Evolutionary conservation across 2,797 vertebrate genomes (phyloP), one percentile per base, ranked within the genome.

Genomic region (Semaprochilodus insignis): DNA sequence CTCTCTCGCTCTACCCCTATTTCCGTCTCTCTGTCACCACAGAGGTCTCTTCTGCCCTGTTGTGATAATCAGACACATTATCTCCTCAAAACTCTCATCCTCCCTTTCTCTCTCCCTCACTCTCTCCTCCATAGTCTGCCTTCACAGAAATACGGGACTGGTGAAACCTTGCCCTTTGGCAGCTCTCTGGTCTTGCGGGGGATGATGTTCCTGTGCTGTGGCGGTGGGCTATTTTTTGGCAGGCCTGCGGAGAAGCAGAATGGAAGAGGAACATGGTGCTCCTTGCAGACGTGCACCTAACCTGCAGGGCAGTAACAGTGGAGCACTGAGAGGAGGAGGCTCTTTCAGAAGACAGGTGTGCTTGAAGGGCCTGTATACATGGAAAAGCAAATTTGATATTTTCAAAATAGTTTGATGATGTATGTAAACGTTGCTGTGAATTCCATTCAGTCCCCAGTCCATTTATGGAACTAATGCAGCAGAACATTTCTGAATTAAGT

Each of bases 21-120:
- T 19, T 16, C 44, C 0, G 14, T 73, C 70, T 74, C 59, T 55
- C 57, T 27, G 25, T 74, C 69, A 16, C 70, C 65, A 34, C 19
- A n/a, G 11, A 7, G 21, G 31, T 17, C 51, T 27, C 7, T 72
- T 17, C 66, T 54, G 19, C 57, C 16, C 14, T 7, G n/a, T 5
- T n/a, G 31, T 44, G 67, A 78, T 48, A 72, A 82, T 77, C 57
- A 27, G 16, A 21, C 67, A 25, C 75, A 78, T 78, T 57, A 65
- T 25, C 16, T 62, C 59, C 21, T 1, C 66, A 5, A n/a, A 73
- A 6, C 82, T 70, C 72, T 36, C 23, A 3, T 48, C 27, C 40
- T 63, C 63, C 21, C 40, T 17, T 21, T 25, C n/a, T 51, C n/a
- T 40, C 75, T 52, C 60, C 25, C 21, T n/a, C 70, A 44, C 1